Percentiles rank a stretch among this genome's conserved stretches.
These are phyloP conservation scores for Gouania willdenowi DNA, from an alignment of 2,797 vertebrate genomes.

Conservation along the genomic window DNA sequence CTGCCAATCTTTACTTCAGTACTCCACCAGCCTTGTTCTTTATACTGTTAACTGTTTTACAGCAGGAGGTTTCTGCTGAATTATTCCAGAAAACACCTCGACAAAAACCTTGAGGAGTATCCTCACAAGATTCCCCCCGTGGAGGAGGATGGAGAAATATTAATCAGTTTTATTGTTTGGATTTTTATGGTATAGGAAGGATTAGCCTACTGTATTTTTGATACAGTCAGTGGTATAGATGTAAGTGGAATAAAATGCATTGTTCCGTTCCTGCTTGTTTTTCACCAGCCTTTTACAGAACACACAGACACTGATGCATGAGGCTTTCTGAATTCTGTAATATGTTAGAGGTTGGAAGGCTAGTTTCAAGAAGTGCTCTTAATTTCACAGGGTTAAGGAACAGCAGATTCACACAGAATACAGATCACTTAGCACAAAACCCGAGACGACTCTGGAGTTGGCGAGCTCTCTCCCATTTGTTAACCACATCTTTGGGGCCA, in stretches of 20 bases:
- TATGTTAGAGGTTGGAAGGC: constrained; percentile 89
- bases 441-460: constrained; percentile 84
- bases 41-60: constrained; percentile 92
- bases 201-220: neutral
- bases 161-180: constrained; percentile 17
- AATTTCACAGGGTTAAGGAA: constrained; percentile 99
- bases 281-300: constrained; percentile 81
- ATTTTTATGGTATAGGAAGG: constrained; percentile 11
- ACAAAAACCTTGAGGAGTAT: constrained; percentile 55
- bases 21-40: constrained; percentile 87
- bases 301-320: constrained; percentile 96
- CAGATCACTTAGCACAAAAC: constrained; percentile 99
- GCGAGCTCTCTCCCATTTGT: constrained; percentile 82
- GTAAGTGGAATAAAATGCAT: constrained; percentile 80
- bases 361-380: constrained; percentile 98
- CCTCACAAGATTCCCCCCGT: constrained; percentile 43
- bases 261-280: constrained; percentile 70
- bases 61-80: constrained; percentile 91
- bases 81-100: constrained; percentile 89
- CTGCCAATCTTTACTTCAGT: constrained; percentile 94
- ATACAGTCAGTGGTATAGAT: neutral
- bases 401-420: constrained; percentile 98
- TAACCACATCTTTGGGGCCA: constrained; percentile 89
- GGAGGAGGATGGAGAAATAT: constrained; percentile 22
- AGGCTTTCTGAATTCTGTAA: constrained; percentile 98